These are phyloP conservation scores for Hanleya hanleyi DNA, from an alignment of 2,888 invertebrate genomes.

Conservation along the genomic window DNA sequence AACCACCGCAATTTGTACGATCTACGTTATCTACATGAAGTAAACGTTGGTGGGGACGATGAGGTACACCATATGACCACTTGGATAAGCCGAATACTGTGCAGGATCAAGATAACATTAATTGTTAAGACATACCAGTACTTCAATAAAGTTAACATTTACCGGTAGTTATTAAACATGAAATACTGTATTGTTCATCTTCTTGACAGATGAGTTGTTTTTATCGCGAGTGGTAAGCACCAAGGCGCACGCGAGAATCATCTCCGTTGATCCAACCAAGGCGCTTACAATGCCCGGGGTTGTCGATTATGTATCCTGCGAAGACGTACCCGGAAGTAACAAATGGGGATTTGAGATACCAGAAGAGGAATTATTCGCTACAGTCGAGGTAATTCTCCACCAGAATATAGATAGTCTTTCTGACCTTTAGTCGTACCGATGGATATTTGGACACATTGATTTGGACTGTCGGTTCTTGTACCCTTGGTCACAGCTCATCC, in stretches of 20 bases:
- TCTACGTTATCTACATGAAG: too few relatives aligned
- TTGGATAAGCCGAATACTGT: too few relatives aligned
- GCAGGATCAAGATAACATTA: too few relatives aligned
- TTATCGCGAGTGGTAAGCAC: slow-evolving; percentile 66
- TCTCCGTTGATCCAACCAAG: slow-evolving; percentile 82
- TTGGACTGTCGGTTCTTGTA: neutral
- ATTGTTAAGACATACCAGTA: too few relatives aligned
- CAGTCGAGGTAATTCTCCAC: slow-evolving; percentile 77
- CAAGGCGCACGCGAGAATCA: slow-evolving; percentile 86
- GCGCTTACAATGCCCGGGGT: slow-evolving; percentile 87
- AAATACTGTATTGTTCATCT: neutral
- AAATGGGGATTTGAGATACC: slow-evolving; percentile 84
- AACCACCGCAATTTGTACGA: too few relatives aligned
- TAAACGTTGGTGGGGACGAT: too few relatives aligned
- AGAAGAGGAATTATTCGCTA: slow-evolving; percentile 87
- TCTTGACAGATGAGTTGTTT: slow-evolving; percentile 17
- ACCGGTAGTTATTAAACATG: too few relatives aligned
- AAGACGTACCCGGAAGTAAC: slow-evolving; percentile 81
- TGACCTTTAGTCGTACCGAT: neutral
- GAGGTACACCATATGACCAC: too few relatives aligned
- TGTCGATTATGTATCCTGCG: slow-evolving; percentile 85
- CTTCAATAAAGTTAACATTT: too few relatives aligned
- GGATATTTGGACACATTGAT: neutral
- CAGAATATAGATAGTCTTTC: slow-evolving; percentile 38
- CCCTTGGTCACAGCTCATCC: too few relatives aligned